Base-by-base conservation (phyloP, 2,113 vertebrate species). In the Thamnophis sirtalis region DNA sequence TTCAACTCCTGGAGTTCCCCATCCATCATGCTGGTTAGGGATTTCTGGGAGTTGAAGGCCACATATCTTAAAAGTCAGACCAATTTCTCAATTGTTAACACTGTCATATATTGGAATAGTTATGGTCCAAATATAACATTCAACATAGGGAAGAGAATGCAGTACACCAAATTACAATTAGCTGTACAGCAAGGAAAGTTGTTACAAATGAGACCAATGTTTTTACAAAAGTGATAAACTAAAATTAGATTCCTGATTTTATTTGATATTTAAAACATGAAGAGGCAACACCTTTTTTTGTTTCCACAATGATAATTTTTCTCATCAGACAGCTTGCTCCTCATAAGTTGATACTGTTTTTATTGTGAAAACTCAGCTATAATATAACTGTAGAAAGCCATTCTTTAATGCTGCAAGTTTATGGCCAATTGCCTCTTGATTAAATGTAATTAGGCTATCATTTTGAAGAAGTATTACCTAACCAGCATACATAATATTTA, bases 181-280 rank as follows among this genome's bases (percentile, higher is more conserved):
- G 33, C 55, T 92, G 48, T 89, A 89, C 54, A 89, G 38, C 53
- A 58, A 15, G 50, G 26, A 73, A 21, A 58, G 21, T 56, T 88
- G 73, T 92, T 53, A 85, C 55, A 92, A 86, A 92, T 53, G 68
- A 54, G 54, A 86, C 54, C 10, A 26, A 19, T 53, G 21, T 58
- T 92, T 89, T 33, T 63, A 84, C 54, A 33, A 63, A 88, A 84
- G 38, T 92, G 48, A 92, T 92, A 3, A 24, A 50, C 13, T 91
- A 88, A 88, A 88, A 49, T 89, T 43, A 60, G 87, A 63, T 53
- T 89, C 91, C 87, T 89, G 87, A 92, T 92, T 92, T 89, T 43
- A 54, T 88, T 38, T 58, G 19, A 86, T 19, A 89, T 19, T 15
- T 55, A 53, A 87, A 91, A 43, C n/a, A 87, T 28, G n/a, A 87